Evolutionary conservation across 2,113 vertebrate species (phyloP).

Genomic region (Silurus asotus): DNA sequence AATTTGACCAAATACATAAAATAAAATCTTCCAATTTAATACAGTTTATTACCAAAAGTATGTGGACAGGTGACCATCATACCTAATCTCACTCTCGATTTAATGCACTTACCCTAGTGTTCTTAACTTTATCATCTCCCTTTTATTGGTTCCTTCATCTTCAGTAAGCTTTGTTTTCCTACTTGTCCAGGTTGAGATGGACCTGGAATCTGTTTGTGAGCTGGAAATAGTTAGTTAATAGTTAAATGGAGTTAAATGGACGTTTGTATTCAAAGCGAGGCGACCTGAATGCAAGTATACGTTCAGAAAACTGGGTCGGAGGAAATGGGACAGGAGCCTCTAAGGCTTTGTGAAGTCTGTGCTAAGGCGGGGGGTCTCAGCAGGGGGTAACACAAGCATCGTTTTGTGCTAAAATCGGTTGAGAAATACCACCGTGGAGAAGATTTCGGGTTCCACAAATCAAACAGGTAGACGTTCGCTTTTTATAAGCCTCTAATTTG

Average conservation of each 20-base stretch:
- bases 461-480: not conserved
- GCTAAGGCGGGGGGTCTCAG: not conserved
- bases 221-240: not conserved
- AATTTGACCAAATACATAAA: not conserved
- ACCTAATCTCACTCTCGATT: not conserved
- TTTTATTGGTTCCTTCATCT: not conserved
- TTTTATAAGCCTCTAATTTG: not conserved
- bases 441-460: not conserved
- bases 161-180: not conserved
- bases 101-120: not conserved
- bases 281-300: not conserved
- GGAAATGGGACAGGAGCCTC: not conserved
- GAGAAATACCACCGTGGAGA: not conserved
- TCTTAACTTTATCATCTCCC: not conserved
- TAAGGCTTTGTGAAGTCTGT: not conserved
- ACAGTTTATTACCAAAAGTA: not conserved
- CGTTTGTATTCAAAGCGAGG: not conserved
- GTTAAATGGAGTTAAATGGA: not conserved
- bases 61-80: not conserved
- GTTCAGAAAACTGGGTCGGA: not conserved
- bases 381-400: not conserved
- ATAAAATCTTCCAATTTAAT: not conserved
- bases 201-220: not conserved
- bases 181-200: not conserved
- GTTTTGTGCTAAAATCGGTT: not conserved